Evolutionary conservation across 1,140 invertebrate species (phyloP), one percentile per base, ranked within the genome.

Genomic region (Zaprionus camerounensis): DNA sequence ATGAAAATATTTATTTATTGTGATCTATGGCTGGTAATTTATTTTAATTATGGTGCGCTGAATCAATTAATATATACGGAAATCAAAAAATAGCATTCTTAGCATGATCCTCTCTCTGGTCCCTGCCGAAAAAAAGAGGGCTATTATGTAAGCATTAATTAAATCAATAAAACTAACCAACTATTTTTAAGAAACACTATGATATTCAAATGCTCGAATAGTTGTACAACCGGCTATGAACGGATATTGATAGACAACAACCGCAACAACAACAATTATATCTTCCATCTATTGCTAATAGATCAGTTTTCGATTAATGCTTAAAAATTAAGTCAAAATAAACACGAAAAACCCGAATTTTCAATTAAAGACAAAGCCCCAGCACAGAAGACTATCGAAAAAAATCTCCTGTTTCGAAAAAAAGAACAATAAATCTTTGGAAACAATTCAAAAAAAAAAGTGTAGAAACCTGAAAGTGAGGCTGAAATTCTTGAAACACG

Each of bases 331-430:
- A 86, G 74, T 86, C 79, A 80, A 86, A 82, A 76, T 71, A 86
- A 86, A 90, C 85, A 90, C 71, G 85, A 90, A 90, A 90, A 90
- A 90, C 85, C 71, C 82, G 85, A 90, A 90, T 90, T 90, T 90
- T 90, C 85, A 90, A 90, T 90, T 90, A 90, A 90, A 85, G 58
- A 76, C 78, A 76, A 81, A 85, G 56, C 44, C 28, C 12, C 3
- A 24, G 55, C 69, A 22, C 24, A 17, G 22, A 38, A 77, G 68
- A 77, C 51, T 75, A 74, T 83, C 71, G 57, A 71, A 46, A 78
- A 83, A 73, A 67, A 70, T 81, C 65, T 71, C 80, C 62, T 76
- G 73, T 67, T 68, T 73, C 9, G 56, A 68, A 66, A 67, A 77
- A 72, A 61, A 58, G 46, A 71, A 73, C 74, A 87, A 78, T 81